phyloP scores from a whole-genome alignment of 2,113 vertebrate species.

The Ardeotis arabs region DNA sequence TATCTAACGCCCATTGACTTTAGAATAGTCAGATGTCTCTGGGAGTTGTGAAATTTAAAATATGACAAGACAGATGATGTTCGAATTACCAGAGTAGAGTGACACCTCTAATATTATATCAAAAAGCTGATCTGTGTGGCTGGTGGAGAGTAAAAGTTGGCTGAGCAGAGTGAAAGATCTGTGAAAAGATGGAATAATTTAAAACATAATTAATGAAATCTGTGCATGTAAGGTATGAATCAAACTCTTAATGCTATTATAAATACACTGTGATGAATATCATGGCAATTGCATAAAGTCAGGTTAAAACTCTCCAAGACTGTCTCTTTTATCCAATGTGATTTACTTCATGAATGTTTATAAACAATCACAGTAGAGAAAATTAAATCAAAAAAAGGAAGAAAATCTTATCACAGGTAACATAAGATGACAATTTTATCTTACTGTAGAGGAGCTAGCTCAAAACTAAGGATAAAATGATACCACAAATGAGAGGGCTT shows the following conservation, averaged over 20 bases:
- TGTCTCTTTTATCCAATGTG: neutral
- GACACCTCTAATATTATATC: slow-evolving; percentile 2
- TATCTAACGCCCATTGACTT: neutral
- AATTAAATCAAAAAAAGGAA: neutral
- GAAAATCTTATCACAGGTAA: neutral
- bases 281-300: neutral
- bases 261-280: neutral
- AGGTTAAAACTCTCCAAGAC: neutral
- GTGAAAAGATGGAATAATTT: neutral
- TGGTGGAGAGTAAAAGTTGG: neutral
- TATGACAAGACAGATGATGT: slow-evolving; percentile 1
- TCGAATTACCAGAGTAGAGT: slow-evolving; percentile 3
- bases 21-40: neutral
- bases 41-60: slow-evolving; percentile 7
- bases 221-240: neutral
- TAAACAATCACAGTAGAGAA: neutral
- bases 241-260: neutral
- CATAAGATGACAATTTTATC: neutral
- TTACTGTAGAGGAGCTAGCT: neutral
- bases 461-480: neutral
- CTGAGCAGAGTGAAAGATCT: neutral
- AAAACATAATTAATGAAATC: slow-evolving; percentile 1
- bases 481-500: neutral
- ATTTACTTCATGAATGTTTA: neutral
- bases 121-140: neutral